A percentile compares a stretch with the other conserved stretches of the same genome.
Conservation (phyloP, 2,113 vertebrate genomes). For the Hyperoodon ampullatus region DNA sequence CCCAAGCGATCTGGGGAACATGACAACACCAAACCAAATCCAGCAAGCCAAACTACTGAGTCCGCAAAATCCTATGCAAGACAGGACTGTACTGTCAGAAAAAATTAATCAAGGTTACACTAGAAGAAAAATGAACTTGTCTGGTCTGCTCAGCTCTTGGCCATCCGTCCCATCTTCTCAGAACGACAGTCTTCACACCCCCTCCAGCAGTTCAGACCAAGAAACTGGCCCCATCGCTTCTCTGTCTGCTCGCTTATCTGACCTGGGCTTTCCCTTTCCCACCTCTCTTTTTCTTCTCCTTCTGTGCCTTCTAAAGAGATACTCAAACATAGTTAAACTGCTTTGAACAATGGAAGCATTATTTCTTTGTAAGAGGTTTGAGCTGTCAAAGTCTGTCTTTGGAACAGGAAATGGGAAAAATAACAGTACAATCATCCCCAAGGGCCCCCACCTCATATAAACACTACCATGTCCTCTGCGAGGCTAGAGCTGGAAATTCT, state of each 20-base stretch:
- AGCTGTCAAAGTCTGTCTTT: background rate
- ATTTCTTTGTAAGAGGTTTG: background rate
- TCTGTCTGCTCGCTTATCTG: background rate
- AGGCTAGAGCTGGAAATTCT: background rate
- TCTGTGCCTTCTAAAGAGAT: background rate
- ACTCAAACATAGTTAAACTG: background rate
- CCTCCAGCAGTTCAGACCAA: background rate
- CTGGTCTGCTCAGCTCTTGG: background rate
- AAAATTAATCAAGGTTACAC: background rate
- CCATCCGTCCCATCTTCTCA: background rate
- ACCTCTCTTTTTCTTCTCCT: background rate
- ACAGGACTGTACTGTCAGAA: background rate
- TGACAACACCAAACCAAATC: background rate
- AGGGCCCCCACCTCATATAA: background rate
- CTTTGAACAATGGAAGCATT: background rate
- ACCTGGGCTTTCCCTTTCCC: constrained; percentile 6
- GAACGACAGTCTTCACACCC: background rate
- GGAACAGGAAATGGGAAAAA: background rate
- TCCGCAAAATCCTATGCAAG: background rate
- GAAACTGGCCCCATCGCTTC: background rate
- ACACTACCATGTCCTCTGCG: background rate
- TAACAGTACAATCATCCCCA: background rate
- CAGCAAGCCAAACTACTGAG: background rate
- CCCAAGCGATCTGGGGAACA: background rate
- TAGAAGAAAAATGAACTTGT: background rate